phyloP scores from a whole-genome alignment of 2,797 vertebrate species.

The Chrysocyon brachyurus region DNA sequence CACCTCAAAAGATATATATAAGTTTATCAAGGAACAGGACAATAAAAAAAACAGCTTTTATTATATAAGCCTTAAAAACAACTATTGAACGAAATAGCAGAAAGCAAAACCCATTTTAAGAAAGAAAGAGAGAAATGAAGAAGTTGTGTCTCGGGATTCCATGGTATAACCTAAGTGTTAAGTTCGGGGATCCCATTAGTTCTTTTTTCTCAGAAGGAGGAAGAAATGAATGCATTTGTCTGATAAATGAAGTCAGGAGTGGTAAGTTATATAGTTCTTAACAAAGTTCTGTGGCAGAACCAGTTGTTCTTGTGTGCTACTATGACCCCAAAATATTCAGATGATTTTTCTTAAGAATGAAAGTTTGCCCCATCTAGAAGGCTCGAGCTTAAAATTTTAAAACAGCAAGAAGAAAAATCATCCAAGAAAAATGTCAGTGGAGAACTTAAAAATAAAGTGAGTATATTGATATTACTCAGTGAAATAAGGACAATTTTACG shows the following conservation, averaged over 20 bases:
- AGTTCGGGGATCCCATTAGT: not conserved
- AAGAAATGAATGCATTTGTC: not conserved
- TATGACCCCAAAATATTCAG: not conserved
- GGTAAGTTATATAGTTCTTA: not conserved
- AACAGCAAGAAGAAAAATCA: not conserved
- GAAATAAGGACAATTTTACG: not conserved
- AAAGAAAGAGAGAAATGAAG: not conserved
- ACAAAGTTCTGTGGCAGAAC: not conserved
- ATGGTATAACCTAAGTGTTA: not conserved
- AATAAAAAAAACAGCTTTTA: slow-evolving; percentile 7
- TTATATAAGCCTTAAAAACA: not conserved
- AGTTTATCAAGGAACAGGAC: not conserved
- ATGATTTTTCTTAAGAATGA: not conserved
- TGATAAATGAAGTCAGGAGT: not conserved
- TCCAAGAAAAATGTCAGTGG: not conserved
- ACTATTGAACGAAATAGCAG: not conserved
- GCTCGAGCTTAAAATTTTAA: not conserved
- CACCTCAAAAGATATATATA: not conserved
- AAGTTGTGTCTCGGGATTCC: not conserved
- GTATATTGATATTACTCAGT: not conserved
- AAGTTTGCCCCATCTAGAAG: not conserved
- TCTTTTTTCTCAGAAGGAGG: not conserved
- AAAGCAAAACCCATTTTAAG: not conserved
- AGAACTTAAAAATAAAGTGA: slow-evolving; percentile 12
- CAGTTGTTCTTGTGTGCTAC: not conserved